A percentile compares a stretch with the other conserved stretches of the same genome.
These are phyloP conservation scores for Florisuga fusca DNA, from an alignment of 2,797 vertebrate genomes.

Conservation along the genomic window DNA sequence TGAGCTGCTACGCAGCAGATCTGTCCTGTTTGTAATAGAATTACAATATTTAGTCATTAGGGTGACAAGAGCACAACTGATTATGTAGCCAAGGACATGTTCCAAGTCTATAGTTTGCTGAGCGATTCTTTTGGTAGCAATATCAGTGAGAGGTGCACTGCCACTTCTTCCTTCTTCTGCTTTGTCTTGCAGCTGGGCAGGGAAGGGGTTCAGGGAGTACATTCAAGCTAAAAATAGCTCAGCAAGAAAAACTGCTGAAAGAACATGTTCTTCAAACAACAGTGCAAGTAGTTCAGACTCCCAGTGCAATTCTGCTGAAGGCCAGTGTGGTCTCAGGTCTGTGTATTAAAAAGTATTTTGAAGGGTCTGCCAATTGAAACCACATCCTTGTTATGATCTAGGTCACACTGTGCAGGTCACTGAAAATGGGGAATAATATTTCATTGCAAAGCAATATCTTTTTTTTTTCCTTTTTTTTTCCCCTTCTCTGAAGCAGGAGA, in stretches of 20 bases:
- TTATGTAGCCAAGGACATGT: neutral
- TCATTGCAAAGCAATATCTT: neutral
- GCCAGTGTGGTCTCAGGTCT: neutral
- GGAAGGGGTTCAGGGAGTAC: constrained; percentile 45
- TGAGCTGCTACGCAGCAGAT: neutral
- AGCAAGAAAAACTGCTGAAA: constrained; percentile 13
- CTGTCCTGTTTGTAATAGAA: neutral
- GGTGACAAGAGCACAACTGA: neutral
- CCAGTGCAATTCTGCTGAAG: neutral
- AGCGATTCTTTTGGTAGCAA: neutral
- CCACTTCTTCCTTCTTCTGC: neutral
- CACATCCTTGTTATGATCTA: neutral
- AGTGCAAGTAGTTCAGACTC: neutral
- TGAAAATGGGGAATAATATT: neutral
- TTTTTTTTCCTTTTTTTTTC: no score
- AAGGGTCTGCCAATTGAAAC: neutral
- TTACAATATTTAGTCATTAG: neutral
- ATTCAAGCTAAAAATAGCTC: constrained; percentile 50
- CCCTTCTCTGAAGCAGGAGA: neutral
- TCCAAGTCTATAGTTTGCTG: neutral
- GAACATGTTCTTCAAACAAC: constrained; percentile 6
- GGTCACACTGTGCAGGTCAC: neutral
- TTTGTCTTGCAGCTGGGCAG: constrained; percentile 37
- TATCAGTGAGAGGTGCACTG: neutral
- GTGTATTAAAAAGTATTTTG: neutral